Conservation (phyloP, 2,113 vertebrate species). For the Hepsetus odoe region DNA sequence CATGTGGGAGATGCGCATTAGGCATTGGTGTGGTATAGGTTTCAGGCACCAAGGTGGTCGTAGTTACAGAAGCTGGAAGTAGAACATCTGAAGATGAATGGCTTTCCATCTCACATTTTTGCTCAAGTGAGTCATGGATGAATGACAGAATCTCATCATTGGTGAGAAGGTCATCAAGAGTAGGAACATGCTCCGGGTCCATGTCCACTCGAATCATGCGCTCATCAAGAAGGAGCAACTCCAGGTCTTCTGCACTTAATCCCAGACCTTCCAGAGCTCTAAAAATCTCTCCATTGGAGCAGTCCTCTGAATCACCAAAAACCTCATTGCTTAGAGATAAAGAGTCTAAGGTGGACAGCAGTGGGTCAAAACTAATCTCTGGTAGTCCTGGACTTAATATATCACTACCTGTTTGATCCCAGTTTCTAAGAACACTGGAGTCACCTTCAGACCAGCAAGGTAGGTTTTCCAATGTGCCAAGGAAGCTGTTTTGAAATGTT, state of each 20-base stretch:
- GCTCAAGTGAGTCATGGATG: slow-evolving; percentile 66
- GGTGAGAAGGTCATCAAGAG: slow-evolving; percentile 69
- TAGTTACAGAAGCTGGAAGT: background rate
- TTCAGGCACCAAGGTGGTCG: slow-evolving; percentile 33
- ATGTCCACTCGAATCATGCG: slow-evolving; percentile 78
- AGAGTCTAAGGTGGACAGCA: slow-evolving; percentile 75
- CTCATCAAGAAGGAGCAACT: slow-evolving; percentile 80
- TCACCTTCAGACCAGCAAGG: slow-evolving; percentile 33
- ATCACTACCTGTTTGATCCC: background rate
- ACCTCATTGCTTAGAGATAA: slow-evolving; percentile 68
- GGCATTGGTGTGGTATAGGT: slow-evolving; percentile 16
- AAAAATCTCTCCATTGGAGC: slow-evolving; percentile 76
- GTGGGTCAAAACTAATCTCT: slow-evolving; percentile 69
- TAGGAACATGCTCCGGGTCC: slow-evolving; percentile 62
- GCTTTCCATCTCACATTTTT: background rate
- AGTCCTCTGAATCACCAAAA: slow-evolving; percentile 59
- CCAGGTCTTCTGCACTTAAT: slow-evolving; percentile 78
- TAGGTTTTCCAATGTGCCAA: slow-evolving; percentile 34
- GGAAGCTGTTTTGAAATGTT: slow-evolving; percentile 63
- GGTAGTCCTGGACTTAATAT: slow-evolving; percentile 21
- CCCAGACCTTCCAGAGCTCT: slow-evolving; percentile 75
- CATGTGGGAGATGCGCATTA: slow-evolving; percentile 57
- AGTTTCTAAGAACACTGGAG: slow-evolving; percentile 54
- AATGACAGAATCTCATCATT: slow-evolving; percentile 76
- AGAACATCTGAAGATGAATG: background rate